These are phyloP conservation scores for Artibeus lituratus DNA, from an alignment of 2,797 vertebrate genomes.

Conservation along the genomic window DNA sequence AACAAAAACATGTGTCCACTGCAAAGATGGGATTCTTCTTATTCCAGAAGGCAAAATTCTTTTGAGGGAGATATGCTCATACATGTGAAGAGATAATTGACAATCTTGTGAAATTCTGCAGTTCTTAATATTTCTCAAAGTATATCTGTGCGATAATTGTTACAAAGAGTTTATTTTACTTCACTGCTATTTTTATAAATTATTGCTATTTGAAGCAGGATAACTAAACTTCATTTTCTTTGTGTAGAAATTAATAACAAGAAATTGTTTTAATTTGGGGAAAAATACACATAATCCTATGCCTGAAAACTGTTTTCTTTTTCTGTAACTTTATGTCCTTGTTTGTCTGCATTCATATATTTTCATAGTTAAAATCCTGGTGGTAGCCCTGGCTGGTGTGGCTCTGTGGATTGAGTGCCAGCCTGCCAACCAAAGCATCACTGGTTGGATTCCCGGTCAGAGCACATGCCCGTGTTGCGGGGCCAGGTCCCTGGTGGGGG, in stretches of 20 bases:
- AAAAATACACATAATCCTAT: not conserved
- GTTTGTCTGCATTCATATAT: not conserved
- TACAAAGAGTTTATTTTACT: not conserved
- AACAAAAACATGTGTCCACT: not conserved
- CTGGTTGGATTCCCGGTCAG: no score
- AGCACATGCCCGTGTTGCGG: no score
- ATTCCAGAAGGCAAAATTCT: not conserved
- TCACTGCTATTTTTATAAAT: constrained; percentile 26
- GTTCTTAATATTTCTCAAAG: not conserved
- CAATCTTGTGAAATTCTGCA: not conserved
- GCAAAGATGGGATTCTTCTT: not conserved
- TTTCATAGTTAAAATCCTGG: not conserved
- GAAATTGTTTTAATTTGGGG: not conserved
- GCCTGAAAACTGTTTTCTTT: not conserved
- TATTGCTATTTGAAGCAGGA: constrained; percentile 1
- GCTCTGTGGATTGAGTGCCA: no score
- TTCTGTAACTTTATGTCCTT: not conserved
- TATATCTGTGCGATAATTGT: not conserved
- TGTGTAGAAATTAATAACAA: not conserved
- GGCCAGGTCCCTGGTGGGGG: no score
- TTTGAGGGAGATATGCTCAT: not conserved
- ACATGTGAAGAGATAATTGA: not conserved
- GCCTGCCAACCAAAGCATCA: no score
- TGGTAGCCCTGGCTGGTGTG: no score
- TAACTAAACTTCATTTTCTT: not conserved